phyloP scores from a whole-genome alignment of 2,113 vertebrate genomes.

The Oncorhynchus nerka region DNA sequence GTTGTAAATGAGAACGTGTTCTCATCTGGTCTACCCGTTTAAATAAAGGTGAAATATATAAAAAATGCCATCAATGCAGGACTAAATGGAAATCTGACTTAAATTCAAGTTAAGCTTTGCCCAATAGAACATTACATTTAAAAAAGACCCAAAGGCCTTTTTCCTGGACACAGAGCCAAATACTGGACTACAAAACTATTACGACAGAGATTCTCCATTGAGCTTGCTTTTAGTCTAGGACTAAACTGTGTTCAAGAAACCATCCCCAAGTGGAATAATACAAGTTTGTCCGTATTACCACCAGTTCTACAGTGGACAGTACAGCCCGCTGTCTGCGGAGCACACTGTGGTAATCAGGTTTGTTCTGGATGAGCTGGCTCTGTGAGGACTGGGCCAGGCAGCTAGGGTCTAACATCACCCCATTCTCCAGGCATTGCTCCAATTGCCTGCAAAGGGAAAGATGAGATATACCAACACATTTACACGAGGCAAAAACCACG shows the following conservation, averaged over 20 bases:
- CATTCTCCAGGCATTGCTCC: conserved; percentile 53
- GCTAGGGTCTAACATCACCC: conserved; percentile 50
- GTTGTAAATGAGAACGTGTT: too few species aligned
- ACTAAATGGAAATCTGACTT: too few species aligned
- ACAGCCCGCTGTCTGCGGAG: conserved; percentile 60
- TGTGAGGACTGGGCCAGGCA: conserved; percentile 68
- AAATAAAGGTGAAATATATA: too few species aligned
- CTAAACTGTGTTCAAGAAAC: too few species aligned
- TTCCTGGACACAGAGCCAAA: too few species aligned
- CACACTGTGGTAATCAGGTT: conserved; percentile 69
- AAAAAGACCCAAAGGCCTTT: background rate
- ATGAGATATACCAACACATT: background rate
- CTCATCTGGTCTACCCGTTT: too few species aligned
- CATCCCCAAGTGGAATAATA: too few species aligned
- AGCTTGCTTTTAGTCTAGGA: too few species aligned
- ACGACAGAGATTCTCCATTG: too few species aligned
- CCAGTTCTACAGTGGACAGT: conserved; percentile 63
- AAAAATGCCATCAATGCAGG: too few species aligned
- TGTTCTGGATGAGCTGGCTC: conserved; percentile 63
- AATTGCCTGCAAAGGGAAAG: conserved; percentile 61
- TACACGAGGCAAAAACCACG: background rate
- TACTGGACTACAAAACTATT: too few species aligned
- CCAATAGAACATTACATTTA: background rate
- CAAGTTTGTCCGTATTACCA: conserved; percentile 54
- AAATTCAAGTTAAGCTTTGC: too few species aligned